Base-by-base conservation (phyloP, 1,140 invertebrate genomes). In the Phthorimaea operculella region DNA sequence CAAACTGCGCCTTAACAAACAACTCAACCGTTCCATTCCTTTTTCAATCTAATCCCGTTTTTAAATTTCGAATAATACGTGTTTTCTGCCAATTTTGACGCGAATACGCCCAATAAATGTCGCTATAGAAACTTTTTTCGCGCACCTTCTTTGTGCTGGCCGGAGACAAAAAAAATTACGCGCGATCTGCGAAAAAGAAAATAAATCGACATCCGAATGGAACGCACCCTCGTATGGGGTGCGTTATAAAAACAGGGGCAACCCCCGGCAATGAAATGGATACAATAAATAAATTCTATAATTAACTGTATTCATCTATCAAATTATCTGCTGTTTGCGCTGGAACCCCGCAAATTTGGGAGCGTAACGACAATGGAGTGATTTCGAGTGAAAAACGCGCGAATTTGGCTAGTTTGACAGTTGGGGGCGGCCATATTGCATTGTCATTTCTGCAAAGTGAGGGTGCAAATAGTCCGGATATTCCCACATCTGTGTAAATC, bases 221-320 rank as follows among this genome's bases (percentile, higher is more conserved):
- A 36, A 62, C 16, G 58, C 62, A 65, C 65, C 68, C 64, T 64
- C 60, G 33, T 55, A 54, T 59, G 52, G 77, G 77, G 74, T 60
- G 70, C 54, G 74, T 74, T 76, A 76, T 76, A 76, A 75, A 74
- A 72, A 67, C 61, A 65, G 68, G 73, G 69, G 65, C 64, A 67
- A 62, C 58, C 62, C 60, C 51, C 50, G 53, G 50, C 64, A 68
- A 63, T 63, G 78, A 74, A 72, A 79, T 64, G 75, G 68, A 74
- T 76, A 79, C 76, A 77, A 77, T 76, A 77, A 76, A 77, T 77
- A 79, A 78, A 80, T 67, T 70, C 59, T 59, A 63, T 81, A 77
- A 81, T 81, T 79, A 79, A 70, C 67, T 71, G 66, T 70, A 81
- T 81, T 81, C 78, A 79, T 74, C 70, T 65, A 73, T 68, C 67